Percentiles rank a stretch among this genome's conserved stretches.
phyloP scores from a whole-genome alignment of 2,888 invertebrate genomes.

The Cryptophagus acutangulus region DNA sequence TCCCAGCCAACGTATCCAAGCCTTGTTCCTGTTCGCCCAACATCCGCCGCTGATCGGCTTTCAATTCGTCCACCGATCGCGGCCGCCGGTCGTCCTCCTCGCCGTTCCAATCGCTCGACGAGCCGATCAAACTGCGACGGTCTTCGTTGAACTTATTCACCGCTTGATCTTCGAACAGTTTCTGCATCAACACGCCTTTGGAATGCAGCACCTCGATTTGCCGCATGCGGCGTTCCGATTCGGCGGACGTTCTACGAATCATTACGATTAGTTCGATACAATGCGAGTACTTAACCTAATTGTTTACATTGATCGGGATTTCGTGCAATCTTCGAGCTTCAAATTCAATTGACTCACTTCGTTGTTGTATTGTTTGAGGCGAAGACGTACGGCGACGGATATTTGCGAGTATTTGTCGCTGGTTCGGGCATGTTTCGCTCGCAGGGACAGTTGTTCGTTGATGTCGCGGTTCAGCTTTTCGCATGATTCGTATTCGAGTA shows the following conservation, averaged over 20 bases:
- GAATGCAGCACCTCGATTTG: constrained; percentile 59
- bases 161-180: constrained; percentile 49
- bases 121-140: constrained; percentile 41
- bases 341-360: constrained; percentile 56
- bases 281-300: background rate
- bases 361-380: constrained; percentile 58
- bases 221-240: constrained; percentile 57
- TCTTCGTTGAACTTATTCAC: constrained; percentile 35
- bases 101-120: background rate
- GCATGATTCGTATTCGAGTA: constrained; percentile 61
- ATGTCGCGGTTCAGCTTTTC: constrained; percentile 60
- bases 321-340: constrained; percentile 53
- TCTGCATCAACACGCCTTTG: constrained; percentile 55
- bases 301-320: constrained; percentile 46
- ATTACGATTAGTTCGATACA: background rate
- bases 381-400: constrained; percentile 56
- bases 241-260: constrained; percentile 53
- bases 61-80: constrained; percentile 48
- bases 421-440: constrained; percentile 52
- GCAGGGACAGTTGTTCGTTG: constrained; percentile 55
- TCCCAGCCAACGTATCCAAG: constrained; percentile 66
- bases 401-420: constrained; percentile 56
- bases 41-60: constrained; percentile 55
- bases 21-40: constrained; percentile 71
- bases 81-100: too few relatives aligned